A percentile compares a stretch with the other conserved stretches of the same genome.
Conservation (phyloP, 2,797 vertebrate species). For the Hemitrygon akajei region DNA sequence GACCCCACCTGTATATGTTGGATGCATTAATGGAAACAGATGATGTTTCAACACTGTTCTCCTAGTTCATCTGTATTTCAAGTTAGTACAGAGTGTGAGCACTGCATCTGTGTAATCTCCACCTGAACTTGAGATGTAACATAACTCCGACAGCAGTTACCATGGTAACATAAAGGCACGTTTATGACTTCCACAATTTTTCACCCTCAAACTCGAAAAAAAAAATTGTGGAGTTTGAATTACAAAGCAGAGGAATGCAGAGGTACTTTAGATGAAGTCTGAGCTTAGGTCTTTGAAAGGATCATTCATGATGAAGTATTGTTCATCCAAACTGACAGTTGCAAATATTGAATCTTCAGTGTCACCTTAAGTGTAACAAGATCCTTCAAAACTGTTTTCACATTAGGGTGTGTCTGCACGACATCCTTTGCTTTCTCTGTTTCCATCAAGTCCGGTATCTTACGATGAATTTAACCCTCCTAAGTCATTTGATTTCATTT, state of each 20-base stretch:
- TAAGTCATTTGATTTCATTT: conserved; percentile 20
- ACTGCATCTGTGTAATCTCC: neutral
- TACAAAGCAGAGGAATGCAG: neutral
- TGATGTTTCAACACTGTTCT: neutral
- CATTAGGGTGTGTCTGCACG: conserved; percentile 24
- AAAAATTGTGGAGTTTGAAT: conserved; percentile 9
- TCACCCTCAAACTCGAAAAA: neutral
- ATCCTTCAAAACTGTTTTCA: conserved; percentile 19
- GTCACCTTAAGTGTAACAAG: conserved; percentile 20
- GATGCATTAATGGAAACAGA: neutral
- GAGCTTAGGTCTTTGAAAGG: neutral
- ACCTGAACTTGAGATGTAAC: neutral
- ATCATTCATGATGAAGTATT: conserved; percentile 12
- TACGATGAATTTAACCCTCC: conserved; percentile 25
- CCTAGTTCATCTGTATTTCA: neutral
- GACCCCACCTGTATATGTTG: neutral
- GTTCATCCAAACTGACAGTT: conserved; percentile 17
- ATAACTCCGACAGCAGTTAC: neutral
- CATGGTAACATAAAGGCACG: neutral
- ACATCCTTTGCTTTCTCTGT: conserved; percentile 20
- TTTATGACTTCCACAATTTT: conserved; percentile 20
- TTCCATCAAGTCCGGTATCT: conserved; percentile 5
- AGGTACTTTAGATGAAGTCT: neutral
- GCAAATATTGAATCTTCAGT: conserved; percentile 34
- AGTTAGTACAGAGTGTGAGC: neutral